These are phyloP conservation scores for Pseudocheirus occidentalis DNA, from an alignment of 2,797 vertebrate genomes.

Conservation along the genomic window DNA sequence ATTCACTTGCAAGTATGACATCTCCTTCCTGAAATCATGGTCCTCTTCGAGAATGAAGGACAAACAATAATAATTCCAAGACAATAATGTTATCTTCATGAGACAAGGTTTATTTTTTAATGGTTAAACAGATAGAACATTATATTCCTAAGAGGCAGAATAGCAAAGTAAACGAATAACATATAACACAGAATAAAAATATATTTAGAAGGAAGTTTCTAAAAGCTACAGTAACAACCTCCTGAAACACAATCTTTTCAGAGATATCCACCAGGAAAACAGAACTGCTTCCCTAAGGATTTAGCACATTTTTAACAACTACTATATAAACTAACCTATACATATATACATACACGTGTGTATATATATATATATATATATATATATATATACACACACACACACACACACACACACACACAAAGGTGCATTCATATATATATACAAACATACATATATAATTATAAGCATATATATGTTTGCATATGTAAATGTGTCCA, in stretches of 20 bases:
- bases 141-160: neutral
- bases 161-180: neutral
- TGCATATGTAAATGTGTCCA: accelerated
- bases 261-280: neutral
- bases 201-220: neutral
- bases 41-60: too few species aligned
- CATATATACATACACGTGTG: neutral
- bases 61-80: neutral
- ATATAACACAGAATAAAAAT: neutral
- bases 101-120: neutral
- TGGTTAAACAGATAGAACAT: neutral
- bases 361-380: too few species aligned
- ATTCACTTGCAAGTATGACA: too few species aligned
- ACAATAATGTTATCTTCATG: neutral
- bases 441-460: neutral
- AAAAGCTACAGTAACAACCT: neutral
- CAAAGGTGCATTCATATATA: neutral
- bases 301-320: neutral
- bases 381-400: neutral
- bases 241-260: neutral
- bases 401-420: neutral
- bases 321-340: neutral
- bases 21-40: too few species aligned
- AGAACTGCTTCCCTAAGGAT: neutral
- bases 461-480: neutral